Conservation (phyloP, 2,888 invertebrate genomes). For the Synergus itoensis region DNA sequence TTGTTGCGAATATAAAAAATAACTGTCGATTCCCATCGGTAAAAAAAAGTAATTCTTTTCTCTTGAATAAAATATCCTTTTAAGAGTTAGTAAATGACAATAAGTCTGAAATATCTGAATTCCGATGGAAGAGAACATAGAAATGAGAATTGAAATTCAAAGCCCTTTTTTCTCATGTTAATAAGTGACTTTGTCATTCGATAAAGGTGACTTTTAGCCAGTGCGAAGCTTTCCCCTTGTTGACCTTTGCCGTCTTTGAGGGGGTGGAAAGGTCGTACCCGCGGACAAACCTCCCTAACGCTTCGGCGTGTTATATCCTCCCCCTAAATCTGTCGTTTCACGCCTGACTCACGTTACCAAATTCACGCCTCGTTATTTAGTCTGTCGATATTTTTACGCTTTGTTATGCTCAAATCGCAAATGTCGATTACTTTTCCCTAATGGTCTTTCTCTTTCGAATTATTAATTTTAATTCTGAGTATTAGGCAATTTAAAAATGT, state of each 20-base stretch:
- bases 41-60: neutral
- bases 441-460: neutral
- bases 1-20: neutral
- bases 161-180: neutral
- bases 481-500: too few relatives aligned
- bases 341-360: conserved; percentile 65
- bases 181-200: conserved; percentile 4
- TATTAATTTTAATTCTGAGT: neutral
- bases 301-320: conserved; percentile 45
- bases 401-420: conserved; percentile 50
- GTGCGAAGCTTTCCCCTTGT: neutral
- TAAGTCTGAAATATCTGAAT: neutral
- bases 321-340: conserved; percentile 67
- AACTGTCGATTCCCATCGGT: neutral
- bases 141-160: neutral
- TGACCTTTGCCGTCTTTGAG: conserved; percentile 32
- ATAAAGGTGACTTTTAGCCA: neutral
- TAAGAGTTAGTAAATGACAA: neutral
- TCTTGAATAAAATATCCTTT: conserved; percentile 3
- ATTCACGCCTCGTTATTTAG: conserved; percentile 67
- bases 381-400: conserved; percentile 63
- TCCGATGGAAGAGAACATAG: neutral
- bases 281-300: conserved; percentile 12
- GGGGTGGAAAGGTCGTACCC: conserved; percentile 33
- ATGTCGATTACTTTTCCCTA: neutral